These are phyloP conservation scores for Heliconius congener DNA, from an alignment of 1,140 invertebrate genomes.

Conservation along the genomic window DNA sequence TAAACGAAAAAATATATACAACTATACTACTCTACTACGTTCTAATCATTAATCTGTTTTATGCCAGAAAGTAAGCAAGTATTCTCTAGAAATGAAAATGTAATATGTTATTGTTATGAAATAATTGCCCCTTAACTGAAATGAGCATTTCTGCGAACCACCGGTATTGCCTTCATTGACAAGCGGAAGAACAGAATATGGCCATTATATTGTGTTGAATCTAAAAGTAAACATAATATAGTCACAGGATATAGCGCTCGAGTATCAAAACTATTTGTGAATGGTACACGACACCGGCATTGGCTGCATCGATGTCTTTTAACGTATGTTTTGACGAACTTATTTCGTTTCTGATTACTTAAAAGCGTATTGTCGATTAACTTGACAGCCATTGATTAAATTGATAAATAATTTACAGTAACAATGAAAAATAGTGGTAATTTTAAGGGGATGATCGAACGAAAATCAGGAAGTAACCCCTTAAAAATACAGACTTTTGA, in stretches of 20 bases:
- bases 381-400: background rate
- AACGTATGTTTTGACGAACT: slow-evolving; percentile 23
- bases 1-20: no score
- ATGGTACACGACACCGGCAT: slow-evolving; percentile 50
- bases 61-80: background rate
- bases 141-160: slow-evolving; percentile 25
- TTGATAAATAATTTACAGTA: no score
- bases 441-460: background rate
- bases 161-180: slow-evolving; percentile 32
- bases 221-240: slow-evolving; percentile 71
- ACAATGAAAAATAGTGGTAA: background rate
- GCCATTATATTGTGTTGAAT: slow-evolving; percentile 61
- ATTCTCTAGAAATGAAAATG: background rate
- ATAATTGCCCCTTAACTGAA: slow-evolving; percentile 1
- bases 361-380: background rate
- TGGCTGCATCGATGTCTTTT: slow-evolving; percentile 18
- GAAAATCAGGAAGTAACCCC: background rate
- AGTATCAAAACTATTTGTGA: slow-evolving; percentile 70
- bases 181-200: slow-evolving; percentile 40
- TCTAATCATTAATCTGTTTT: background rate
- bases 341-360: slow-evolving; percentile 18
- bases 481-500: slow-evolving; percentile 23
- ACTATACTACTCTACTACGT: no score
- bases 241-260: slow-evolving; percentile 70
- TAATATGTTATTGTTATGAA: slow-evolving; percentile 8